phyloP scores from a whole-genome alignment of 1,140 invertebrate genomes.

The Dolichoris vasculosae region DNA sequence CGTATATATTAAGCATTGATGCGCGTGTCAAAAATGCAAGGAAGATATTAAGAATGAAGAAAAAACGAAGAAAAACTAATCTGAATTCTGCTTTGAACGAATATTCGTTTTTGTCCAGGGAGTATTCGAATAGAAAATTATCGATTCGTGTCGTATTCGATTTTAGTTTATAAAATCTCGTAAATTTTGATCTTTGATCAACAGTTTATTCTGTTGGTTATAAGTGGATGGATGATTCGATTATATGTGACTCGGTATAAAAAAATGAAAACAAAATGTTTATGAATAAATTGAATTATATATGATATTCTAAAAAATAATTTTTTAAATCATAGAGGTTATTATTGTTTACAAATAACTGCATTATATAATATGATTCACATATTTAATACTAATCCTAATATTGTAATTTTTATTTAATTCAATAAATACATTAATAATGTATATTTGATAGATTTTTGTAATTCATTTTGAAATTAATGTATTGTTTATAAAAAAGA shows the following conservation, averaged over 20 bases:
- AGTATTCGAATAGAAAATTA: constrained; percentile 49
- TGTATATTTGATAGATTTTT: too few relatives aligned
- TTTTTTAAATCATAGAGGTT: too few relatives aligned
- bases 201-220: not conserved
- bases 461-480: too few relatives aligned
- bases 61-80: constrained; percentile 46
- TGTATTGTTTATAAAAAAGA: too few relatives aligned
- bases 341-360: too few relatives aligned
- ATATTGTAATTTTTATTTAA: too few relatives aligned
- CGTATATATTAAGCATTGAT: constrained; percentile 37
- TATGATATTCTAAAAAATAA: too few relatives aligned
- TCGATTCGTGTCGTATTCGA: constrained; percentile 24
- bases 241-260: constrained; percentile 7
- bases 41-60: constrained; percentile 40
- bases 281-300: too few relatives aligned
- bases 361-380: too few relatives aligned
- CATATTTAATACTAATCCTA: too few relatives aligned
- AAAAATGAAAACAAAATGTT: too few relatives aligned
- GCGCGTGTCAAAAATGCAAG: constrained; percentile 37
- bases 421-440: too few relatives aligned
- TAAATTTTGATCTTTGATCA: constrained; percentile 38
- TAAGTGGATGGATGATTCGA: constrained; percentile 29
- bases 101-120: constrained; percentile 36
- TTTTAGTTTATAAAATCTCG: not conserved
- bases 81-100: constrained; percentile 21